Conservation (phyloP, 2,888 invertebrate species). For the Amblyjoppa proteus region DNA sequence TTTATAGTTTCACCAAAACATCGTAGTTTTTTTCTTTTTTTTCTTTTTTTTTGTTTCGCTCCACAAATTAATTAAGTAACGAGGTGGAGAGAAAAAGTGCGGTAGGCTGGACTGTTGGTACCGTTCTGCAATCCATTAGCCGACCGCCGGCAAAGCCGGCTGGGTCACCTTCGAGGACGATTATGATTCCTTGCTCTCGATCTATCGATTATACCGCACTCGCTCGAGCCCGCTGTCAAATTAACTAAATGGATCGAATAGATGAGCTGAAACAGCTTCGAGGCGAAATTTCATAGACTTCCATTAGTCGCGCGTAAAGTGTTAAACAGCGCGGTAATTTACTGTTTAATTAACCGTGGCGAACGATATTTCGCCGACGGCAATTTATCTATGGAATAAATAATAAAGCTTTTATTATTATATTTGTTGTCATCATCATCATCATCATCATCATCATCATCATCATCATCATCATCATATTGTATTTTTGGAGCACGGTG, state of each 20-base stretch:
- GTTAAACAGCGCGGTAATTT: background rate
- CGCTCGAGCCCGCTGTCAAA: background rate
- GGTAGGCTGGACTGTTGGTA: background rate
- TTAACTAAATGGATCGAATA: constrained; percentile 41
- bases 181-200: constrained; percentile 41
- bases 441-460: background rate
- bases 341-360: too few relatives aligned
- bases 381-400: too few relatives aligned
- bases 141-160: constrained; percentile 16
- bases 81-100: background rate
- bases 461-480: background rate
- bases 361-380: too few relatives aligned
- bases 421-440: too few relatives aligned
- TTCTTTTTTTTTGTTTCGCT: background rate
- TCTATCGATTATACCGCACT: constrained; percentile 44
- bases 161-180: constrained; percentile 21
- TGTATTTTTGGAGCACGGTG: too few relatives aligned
- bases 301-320: background rate
- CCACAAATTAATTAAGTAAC: constrained; percentile 29
- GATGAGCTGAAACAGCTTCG: constrained; percentile 2
- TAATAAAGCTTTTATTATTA: too few relatives aligned
- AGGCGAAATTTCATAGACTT: background rate
- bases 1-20: background rate
- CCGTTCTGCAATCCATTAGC: constrained; percentile 52
- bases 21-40: background rate